These are phyloP conservation scores for Dasyprocta punctata DNA, from an alignment of 2,113 vertebrate genomes.

Conservation along the genomic window DNA sequence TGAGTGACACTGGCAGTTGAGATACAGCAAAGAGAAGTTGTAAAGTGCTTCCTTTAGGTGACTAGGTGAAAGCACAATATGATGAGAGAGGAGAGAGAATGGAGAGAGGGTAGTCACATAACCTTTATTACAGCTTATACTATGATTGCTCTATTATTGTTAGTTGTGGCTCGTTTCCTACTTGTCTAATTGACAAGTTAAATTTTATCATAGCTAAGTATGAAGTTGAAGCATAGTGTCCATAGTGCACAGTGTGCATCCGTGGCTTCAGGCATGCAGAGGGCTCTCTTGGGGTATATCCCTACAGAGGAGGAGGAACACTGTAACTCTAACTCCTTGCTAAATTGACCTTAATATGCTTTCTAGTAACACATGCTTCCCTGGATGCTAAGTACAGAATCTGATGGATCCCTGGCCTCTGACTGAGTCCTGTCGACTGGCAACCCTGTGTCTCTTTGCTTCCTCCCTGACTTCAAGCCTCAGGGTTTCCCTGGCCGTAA, in stretches of 20 bases:
- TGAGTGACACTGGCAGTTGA: background rate
- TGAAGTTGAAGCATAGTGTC: background rate
- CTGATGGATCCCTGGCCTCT: background rate
- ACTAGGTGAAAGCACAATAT: background rate
- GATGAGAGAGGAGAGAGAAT: too few species aligned
- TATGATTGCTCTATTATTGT: background rate
- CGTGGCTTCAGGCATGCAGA: background rate
- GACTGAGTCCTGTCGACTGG: background rate
- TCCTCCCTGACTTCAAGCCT: background rate
- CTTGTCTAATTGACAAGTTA: background rate
- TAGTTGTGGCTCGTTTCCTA: background rate
- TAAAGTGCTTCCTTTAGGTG: background rate
- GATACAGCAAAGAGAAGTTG: background rate
- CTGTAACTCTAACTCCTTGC: background rate
- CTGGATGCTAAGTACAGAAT: background rate
- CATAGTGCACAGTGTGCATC: background rate
- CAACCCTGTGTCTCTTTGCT: background rate
- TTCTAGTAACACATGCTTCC: background rate
- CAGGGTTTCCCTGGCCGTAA: background rate
- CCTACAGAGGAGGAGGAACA: background rate
- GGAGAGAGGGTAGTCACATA: background rate
- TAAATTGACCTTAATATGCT: background rate
- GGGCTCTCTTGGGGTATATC: background rate
- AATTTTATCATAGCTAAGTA: background rate
- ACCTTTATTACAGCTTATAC: background rate